Base-by-base conservation (phyloP, 2,888 invertebrate genomes). In the Neoitamus cyanurus region DNA sequence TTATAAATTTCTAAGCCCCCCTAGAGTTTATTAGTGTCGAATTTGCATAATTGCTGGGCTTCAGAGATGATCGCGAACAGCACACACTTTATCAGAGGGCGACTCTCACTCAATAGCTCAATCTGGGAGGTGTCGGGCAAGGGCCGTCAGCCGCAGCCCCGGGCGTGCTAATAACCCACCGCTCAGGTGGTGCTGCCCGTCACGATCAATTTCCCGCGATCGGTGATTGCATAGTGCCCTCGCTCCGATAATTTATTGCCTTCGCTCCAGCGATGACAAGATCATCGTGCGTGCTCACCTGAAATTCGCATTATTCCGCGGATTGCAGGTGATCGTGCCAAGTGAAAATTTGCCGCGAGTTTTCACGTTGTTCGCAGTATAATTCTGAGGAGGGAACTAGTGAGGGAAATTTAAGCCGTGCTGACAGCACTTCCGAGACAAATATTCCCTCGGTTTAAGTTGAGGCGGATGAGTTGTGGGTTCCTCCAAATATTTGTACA, bases 131-230 rank as follows among this genome's bases (percentile, higher is more conserved):
- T 58, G 78, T 58, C 48, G 78, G 58, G 48, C 42, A 20, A 46
- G 48, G 48, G 48, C 78, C 78, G 15, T 9, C 58, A 20, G 48
- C 37, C 20, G n/a, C 58, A 34, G 48, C 31, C 15, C 48, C 30
- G 48, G 58, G 15, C 48, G 77, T 77, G 82, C 46, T 68, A 58
- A 68, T 82, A 82, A 15, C n/a, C n/a, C n/a, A n/a, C 20, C 15
- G 30, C 69, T 30, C 70, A 42, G 83, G 46, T 83, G 83, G 70
- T 83, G 70, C 70, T 42, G 15, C 58, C 72, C 84, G 84, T 84
- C 80, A 84, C 84, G 84, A 84, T 84, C 84, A 84, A 84, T 84
- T 84, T 84, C 83, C n/a, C 42, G 30, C 68, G 83, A 83, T 83
- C 72, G 69, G 37, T 68, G 36, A 82, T 82, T 69, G 82, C 69